Evolutionary conservation across 2,797 vertebrate species (phyloP).

Genomic region (Hypotaenidia okinawae): DNA sequence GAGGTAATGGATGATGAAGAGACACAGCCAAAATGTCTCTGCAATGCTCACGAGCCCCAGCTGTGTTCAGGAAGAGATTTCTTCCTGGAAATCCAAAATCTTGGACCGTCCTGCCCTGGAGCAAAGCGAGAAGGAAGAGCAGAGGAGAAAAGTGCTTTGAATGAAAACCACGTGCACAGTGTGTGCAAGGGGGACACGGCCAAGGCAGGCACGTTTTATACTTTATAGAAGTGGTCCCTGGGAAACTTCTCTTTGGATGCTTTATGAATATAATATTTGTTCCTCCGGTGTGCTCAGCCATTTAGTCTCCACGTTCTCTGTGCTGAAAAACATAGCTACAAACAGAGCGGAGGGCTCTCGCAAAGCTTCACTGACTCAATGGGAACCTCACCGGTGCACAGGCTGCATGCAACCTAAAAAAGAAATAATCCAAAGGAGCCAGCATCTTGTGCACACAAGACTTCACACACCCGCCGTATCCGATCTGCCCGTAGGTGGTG

Average conservation of each 20-base stretch:
- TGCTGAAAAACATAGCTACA: not conserved
- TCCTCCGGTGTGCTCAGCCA: not conserved
- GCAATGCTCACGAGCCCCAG: not conserved
- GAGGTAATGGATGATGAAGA: slow-evolving; percentile 37
- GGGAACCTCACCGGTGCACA: not conserved
- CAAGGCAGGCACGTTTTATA: not conserved
- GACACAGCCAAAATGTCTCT: not conserved
- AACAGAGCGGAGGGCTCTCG: not conserved
- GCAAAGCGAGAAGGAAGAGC: not conserved
- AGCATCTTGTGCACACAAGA: not conserved
- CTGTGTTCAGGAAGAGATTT: slow-evolving; percentile 15
- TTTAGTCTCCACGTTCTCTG: not conserved
- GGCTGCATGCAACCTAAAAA: not conserved
- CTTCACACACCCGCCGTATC: not conserved
- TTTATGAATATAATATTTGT: slow-evolving; percentile 17
- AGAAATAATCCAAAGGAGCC: not conserved
- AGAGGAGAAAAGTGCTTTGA: not conserved
- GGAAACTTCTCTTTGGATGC: not conserved
- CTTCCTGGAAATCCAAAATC: slow-evolving; percentile 7
- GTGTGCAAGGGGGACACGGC: not conserved
- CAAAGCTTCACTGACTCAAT: not conserved
- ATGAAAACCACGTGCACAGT: not conserved
- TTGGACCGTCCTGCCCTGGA: not conserved
- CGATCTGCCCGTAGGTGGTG: slow-evolving; percentile 30
- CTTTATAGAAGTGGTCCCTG: not conserved